Evolutionary conservation across 1,140 invertebrate genomes (phyloP).

Genomic region (Trypoxylus dichotomus): DNA sequence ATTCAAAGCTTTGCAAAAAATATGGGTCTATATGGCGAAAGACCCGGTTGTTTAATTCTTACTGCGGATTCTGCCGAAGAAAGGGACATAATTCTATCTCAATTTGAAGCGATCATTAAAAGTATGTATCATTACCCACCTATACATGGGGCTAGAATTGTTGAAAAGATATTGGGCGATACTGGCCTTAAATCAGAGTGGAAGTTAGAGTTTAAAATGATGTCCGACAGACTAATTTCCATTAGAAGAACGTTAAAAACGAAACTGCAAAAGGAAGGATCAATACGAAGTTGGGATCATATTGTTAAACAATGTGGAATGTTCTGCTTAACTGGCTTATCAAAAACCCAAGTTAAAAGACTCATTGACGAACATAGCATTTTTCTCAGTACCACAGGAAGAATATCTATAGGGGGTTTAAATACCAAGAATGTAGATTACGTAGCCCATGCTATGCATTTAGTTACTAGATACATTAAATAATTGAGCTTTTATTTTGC

Average conservation of each 20-base stretch:
- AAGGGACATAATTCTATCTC: constrained; percentile 83
- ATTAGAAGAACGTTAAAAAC: constrained; percentile 78
- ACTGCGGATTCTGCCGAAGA: constrained; percentile 79
- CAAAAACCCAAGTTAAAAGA: constrained; percentile 81
- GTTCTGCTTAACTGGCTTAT: constrained; percentile 98
- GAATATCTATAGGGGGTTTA: constrained; percentile 97
- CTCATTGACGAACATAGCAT: constrained; percentile 92
- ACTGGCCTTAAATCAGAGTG: constrained; percentile 75
- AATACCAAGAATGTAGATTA: constrained; percentile 95
- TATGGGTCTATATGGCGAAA: constrained; percentile 89
- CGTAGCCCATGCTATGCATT: constrained; percentile 85
- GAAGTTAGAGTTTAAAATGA: constrained; percentile 90
- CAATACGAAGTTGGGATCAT: constrained; percentile 85
- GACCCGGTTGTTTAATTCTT: constrained; percentile 88
- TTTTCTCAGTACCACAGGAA: constrained; percentile 97
- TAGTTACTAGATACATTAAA: constrained; percentile 67
- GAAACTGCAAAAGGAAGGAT: constrained; percentile 85
- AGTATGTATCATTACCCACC: constrained; percentile 99
- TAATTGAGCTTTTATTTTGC: not conserved
- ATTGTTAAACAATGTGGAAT: constrained; percentile 99
- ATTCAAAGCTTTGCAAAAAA: constrained; percentile 99
- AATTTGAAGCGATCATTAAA: constrained; percentile 94
- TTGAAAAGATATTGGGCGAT: constrained; percentile 77
- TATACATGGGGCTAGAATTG: constrained; percentile 90
- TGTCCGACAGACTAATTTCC: constrained; percentile 96